A percentile compares a stretch with the other conserved stretches of the same genome.
phyloP scores from a whole-genome alignment of 1,140 invertebrate genomes.

The Camponotus pennsylvanicus region DNA sequence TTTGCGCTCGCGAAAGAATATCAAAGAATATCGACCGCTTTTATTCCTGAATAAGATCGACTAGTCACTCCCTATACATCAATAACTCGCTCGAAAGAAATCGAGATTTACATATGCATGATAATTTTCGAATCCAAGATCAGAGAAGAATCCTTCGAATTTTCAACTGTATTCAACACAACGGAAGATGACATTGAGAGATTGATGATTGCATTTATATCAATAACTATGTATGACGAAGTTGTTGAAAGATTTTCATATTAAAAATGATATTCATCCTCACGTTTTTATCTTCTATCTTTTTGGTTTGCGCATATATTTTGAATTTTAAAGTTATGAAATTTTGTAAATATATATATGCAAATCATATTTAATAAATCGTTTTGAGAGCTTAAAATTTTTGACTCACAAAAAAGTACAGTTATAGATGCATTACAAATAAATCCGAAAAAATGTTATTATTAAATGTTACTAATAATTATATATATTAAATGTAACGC shows the following conservation, averaged over 20 bases:
- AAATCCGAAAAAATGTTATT: not conserved
- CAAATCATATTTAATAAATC: not conserved
- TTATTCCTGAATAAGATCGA: constrained; percentile 65
- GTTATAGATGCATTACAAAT: not conserved
- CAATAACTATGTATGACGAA: not conserved
- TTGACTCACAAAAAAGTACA: not conserved
- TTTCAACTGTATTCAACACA: not conserved
- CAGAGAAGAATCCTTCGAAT: constrained; percentile 1
- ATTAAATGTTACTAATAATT: not conserved
- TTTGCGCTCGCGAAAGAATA: constrained; percentile 52
- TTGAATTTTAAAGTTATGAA: not conserved
- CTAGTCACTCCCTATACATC: constrained; percentile 67
- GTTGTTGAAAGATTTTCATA: not conserved
- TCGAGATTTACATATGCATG: constrained; percentile 44
- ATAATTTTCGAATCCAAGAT: constrained; percentile 61
- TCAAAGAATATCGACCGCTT: constrained; percentile 65
- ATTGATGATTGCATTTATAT: not conserved
- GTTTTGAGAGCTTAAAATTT: not conserved
- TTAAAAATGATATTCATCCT: not conserved
- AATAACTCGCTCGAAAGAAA: constrained; percentile 61
- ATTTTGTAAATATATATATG: constrained; percentile 10
- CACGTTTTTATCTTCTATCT: not conserved
- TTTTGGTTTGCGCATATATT: not conserved
- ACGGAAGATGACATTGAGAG: not conserved
- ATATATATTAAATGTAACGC: not conserved